Conservation (phyloP, 1,140 invertebrate species). For the Whitmania pigra region DNA sequence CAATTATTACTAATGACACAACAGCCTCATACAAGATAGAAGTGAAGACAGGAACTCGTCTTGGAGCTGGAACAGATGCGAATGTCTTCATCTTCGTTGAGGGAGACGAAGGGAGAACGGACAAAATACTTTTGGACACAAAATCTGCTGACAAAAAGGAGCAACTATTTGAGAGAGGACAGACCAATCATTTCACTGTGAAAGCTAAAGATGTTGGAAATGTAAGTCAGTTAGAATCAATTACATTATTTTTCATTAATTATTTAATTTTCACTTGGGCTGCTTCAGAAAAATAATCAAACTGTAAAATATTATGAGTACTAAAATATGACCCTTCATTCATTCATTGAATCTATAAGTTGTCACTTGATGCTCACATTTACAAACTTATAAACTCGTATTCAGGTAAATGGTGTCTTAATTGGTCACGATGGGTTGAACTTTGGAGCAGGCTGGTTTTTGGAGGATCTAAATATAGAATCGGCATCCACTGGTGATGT, state of each 20-base stretch:
- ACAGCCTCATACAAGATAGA: conserved; percentile 39
- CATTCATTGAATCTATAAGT: background rate
- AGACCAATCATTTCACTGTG: conserved; percentile 37
- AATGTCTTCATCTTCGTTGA: conserved; percentile 40
- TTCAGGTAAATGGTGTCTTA: background rate
- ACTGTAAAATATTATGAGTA: background rate
- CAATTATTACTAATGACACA: too few relatives aligned
- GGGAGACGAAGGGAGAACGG: conserved; percentile 39
- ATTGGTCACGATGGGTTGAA: conserved; percentile 1
- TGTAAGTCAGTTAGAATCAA: background rate
- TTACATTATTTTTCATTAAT: conserved; percentile 3
- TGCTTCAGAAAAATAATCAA: background rate
- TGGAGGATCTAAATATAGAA: background rate
- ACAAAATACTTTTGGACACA: conserved; percentile 31
- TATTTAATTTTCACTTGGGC: conserved; percentile 5
- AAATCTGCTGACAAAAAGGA: conserved; percentile 27
- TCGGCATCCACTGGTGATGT: background rate
- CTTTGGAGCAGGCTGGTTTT: background rate
- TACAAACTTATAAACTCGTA: too few relatives aligned
- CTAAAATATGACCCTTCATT: background rate
- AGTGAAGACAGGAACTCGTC: conserved; percentile 39
- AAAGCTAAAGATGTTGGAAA: conserved; percentile 39
- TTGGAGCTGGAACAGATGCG: conserved; percentile 40
- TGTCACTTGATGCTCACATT: background rate
- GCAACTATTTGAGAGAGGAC: conserved; percentile 40